Evolutionary conservation across 2,888 invertebrate genomes (phyloP), one percentile per base, ranked within the genome.

Genomic region (Heliothis peltigera): DNA sequence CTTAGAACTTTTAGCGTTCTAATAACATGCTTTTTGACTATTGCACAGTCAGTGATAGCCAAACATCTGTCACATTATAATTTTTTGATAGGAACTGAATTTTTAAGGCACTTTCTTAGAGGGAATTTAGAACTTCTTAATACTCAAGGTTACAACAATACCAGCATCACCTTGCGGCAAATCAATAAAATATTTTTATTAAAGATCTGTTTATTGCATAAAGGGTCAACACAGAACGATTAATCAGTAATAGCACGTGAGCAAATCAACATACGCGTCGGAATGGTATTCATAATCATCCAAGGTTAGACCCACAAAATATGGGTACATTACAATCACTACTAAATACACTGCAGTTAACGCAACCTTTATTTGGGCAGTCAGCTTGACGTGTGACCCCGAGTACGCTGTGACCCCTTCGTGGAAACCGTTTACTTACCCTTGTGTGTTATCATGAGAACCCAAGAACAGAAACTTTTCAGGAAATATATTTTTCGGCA

Each of bases 271-370:
- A 43, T 6, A n/a, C 2, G 44, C 15, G 18, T 39, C 44, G 10
- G 19, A 58, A 21, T 17, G 44, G 19, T 42, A 35, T 22, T 51
- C 39, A 19, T 17, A 21, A 2, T n/a, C 52, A 55, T 56, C 15
- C 43, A 73, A 73, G 73, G 70, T 32, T 12, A 18, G 12, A 28
- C 35, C 18, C 21, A 44, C 10, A 28, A 43, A 21, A n/a, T n/a
- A 22, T 3, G 49, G 17, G 25, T 28, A 42, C 15, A 42, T 1
- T 4, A 58, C 49, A 51, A 49, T 51, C 42, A 39, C 18, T 19
- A 25, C 12, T 18, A 22, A 39, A 51, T 39, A 42, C 7, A 2
- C 56, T 17, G 5, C 5, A 59, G 18, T 22, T 43, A 21, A 43
- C 47, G 73, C 43, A 55, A 59, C 39, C 22, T 25, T n/a, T 22